Base-by-base conservation (phyloP, 2,113 vertebrate genomes). In the Notiomystis cincta region DNA sequence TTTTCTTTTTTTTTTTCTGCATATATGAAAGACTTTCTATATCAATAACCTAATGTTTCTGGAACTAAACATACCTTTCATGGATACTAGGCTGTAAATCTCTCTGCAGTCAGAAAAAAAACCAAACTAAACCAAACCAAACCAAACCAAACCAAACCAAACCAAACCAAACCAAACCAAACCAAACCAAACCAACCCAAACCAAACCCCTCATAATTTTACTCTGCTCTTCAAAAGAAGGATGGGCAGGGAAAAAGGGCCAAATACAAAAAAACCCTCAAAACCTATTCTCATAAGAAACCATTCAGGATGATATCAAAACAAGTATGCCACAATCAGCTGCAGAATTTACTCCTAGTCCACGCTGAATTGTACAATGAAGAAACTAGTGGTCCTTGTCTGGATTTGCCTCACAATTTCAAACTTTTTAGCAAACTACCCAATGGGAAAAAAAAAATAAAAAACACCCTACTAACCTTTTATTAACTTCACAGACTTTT, bases 171-270 rank as follows among this genome's bases (percentile, higher is more conserved):
- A n/a, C n/a, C n/a, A n/a, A n/a, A n/a, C n/a, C n/a, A n/a, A n/a
- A n/a, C n/a, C n/a, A n/a, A n/a, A n/a, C n/a, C n/a, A 16, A 8
- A 2, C 0, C 11, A 15, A 60, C 30, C 14, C 4, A 56, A 48
- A 48, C 4, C 13, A 57, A 53, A 51, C 7, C 6, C 7, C 24
- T 15, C 13, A 61, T 15, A 50, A 60, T 60, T 60, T 60, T 51
- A 6, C 25, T 65, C 35, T 47, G 11, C 2, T 75, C 2, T 83
- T 75, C 27, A 51, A 42, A 54, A 56, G 6, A 83, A 47, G 51
- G 19, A 65, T 11, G 50, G 5, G 13, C 27, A 57, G 9, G 15
- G 27, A 66, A 85, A 72, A 6, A 51, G 17, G 42, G 7, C 2
- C 27, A 71, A 81, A 31, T 11, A 73, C 27, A 57, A 64, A n/a